Evolutionary conservation across 2,113 vertebrate species (phyloP).

Genomic region (Xiphias gladius): DNA sequence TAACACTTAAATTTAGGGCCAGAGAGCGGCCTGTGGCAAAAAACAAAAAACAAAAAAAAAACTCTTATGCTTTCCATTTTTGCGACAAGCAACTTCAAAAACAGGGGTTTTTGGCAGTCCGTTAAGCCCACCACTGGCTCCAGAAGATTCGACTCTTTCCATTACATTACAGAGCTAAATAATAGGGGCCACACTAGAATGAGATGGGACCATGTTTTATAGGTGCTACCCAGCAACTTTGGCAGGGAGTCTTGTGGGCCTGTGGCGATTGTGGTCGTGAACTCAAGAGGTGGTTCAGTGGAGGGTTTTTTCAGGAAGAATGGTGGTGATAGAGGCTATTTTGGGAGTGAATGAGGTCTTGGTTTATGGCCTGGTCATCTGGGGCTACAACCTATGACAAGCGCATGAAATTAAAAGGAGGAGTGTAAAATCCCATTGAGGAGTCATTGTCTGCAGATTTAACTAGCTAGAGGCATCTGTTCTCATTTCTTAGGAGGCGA

Average conservation of each 20-base stretch:
- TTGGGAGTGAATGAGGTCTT: constrained; percentile 58
- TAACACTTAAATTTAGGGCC: constrained; percentile 25
- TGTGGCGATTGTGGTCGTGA: constrained; percentile 73
- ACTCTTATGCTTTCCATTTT: constrained; percentile 56
- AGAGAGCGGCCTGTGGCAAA: constrained; percentile 31
- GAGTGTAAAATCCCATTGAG: constrained; percentile 40
- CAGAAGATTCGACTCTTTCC: constrained; percentile 75
- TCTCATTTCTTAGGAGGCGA: constrained; percentile 6
- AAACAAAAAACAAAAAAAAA: constrained; percentile 15
- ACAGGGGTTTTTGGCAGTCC: constrained; percentile 49
- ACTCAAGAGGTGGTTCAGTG: constrained; percentile 52
- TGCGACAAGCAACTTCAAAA: constrained; percentile 64
- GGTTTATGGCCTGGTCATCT: constrained; percentile 66
- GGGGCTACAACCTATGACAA: constrained; percentile 62
- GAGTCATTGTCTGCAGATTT: constrained; percentile 40
- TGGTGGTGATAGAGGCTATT: constrained; percentile 66
- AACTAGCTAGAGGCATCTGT: constrained; percentile 14
- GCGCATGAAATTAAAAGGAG: constrained; percentile 42
- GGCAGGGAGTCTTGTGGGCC: constrained; percentile 62
- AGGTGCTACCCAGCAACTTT: constrained; percentile 73
- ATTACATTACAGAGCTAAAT: constrained; percentile 78
- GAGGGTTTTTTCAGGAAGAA: constrained; percentile 60
- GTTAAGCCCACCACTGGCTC: constrained; percentile 54
- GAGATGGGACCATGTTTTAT: constrained; percentile 73
- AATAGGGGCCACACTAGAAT: constrained; percentile 64